Evolutionary conservation across 2,888 invertebrate species (phyloP), one percentile per base, ranked within the genome.

Genomic region (Elegia similella): DNA sequence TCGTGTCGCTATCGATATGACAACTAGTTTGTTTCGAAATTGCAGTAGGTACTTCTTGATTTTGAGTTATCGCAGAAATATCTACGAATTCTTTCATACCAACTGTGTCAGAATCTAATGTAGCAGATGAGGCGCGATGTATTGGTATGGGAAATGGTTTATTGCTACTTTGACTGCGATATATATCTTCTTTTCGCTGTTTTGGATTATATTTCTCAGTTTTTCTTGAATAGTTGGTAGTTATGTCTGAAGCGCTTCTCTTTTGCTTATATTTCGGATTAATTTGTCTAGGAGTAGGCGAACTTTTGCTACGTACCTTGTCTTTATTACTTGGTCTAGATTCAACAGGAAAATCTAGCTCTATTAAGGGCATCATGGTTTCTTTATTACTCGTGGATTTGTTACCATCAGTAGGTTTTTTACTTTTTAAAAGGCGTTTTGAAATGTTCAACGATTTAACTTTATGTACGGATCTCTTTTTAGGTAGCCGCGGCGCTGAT

Each of bases 381-480:
- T 1, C 16, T 46, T 16, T 16, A 12, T 16, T 16, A 6, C 10
- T 1, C 13, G 34, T 12, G n/a, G 29, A 16, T 50, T 50, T 57
- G 3, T 29, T 44, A 29, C 42, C 46, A 15, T 16, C 29, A 8
- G 50, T 47, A 15, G 16, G n/a, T 63, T 64, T 62, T 59, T 70
- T 74, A 54, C 62, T 58, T 64, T 70, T 72, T 16, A 73, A 58
- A 44, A 87, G 60, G 47, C 78, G 70, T 68, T 76, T 88, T 0
- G 89, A 85, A 67, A 90, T 83, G 69, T 90, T 89, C 42, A 89
- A 69, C 1, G 86, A 87, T 69, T 90, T 91, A 0, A 91, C 80
- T 79, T 88, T 91, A 61, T 89, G 89, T 8, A 82, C 62, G 13
- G 73, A 69, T 62, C 76, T 86, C 62, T 70, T 76, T 61, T 75